Evolutionary conservation across 2,113 vertebrate species (phyloP), one percentile per base, ranked within the genome.

Genomic region (Zonotrichia leucophrys): DNA sequence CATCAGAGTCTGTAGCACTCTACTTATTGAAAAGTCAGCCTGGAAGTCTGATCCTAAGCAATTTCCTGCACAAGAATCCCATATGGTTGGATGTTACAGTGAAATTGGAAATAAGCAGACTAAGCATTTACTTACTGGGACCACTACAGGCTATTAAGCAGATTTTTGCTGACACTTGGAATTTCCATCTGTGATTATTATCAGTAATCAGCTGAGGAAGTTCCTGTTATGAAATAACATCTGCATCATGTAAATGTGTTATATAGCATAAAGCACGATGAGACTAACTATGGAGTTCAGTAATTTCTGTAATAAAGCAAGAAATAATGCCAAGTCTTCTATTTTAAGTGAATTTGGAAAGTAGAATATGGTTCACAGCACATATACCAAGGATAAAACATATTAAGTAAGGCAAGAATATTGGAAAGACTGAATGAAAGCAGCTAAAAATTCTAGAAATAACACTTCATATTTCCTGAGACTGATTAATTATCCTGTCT

Each of bases 401-500:
- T 30, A 31, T 19, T 23, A 86, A 9, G 17, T n/a, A 37, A 50
- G 15, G 63, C 27, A 55, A 18, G 49, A 76, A 30, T 17, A 42
- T 8, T 25, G 22, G 14, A 66, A 72, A 74, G 24, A 58, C 0
- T 0, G 11, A 35, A 68, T 1, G 0, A 37, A 77, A 62, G 37
- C 33, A 93, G 12, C 10, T 63, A 31, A 31, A 74, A 91, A 46
- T 27, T 74, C 37, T 17, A 66, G 10, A 93, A 91, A 19, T 33
- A 64, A 25, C 3, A 30, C 14, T 41, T 58, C 3, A 1, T 41
- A 24, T 56, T 69, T 76, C 21, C 25, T 73, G 15, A 30, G 10
- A 33, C 12, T 62, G 19, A 42, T 67, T 31, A 73, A 72, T 13
- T 44, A 76, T 39, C 8, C 20, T 67, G 15, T 56, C 7, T 53